phyloP scores from a whole-genome alignment of 2,888 invertebrate species.

The Spilosoma lubricipeda region DNA sequence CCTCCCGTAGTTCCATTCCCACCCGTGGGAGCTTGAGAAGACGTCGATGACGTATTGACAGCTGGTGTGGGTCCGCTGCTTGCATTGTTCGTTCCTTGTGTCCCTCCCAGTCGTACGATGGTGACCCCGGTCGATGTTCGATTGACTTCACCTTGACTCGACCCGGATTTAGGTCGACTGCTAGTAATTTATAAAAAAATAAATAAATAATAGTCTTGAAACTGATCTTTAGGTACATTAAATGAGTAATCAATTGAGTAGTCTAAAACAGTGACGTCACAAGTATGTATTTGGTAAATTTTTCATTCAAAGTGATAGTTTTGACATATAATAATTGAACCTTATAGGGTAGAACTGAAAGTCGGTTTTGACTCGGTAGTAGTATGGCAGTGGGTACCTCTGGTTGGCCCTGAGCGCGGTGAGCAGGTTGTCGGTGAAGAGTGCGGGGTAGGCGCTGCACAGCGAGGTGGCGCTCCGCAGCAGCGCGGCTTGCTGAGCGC shows the following conservation, averaged over 20 bases:
- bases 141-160: constrained; percentile 87
- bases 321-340: neutral
- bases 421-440: constrained; percentile 93
- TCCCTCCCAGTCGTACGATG: constrained; percentile 90
- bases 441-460: constrained; percentile 92
- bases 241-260: no score
- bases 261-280: no score
- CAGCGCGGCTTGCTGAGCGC: constrained; percentile 90
- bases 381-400: constrained; percentile 57
- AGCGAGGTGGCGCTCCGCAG: constrained; percentile 93
- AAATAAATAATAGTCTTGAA: neutral
- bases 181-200: constrained; percentile 40
- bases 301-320: no score
- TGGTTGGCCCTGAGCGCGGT: constrained; percentile 90
- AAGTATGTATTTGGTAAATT: no score
- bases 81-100: constrained; percentile 20
- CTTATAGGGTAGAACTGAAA: neutral
- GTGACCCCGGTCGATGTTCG: constrained; percentile 92
- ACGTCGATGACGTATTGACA: neutral
- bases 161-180: constrained; percentile 70
- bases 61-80: constrained; percentile 5
- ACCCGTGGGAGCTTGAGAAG: constrained; percentile 13
- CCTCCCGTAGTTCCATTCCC: constrained; percentile 25
- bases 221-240: neutral
- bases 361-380: neutral